Percentiles rank a stretch among this genome's conserved stretches.
Conservation (phyloP, 1,140 invertebrate genomes). For the Eulimnadia texana region DNA sequence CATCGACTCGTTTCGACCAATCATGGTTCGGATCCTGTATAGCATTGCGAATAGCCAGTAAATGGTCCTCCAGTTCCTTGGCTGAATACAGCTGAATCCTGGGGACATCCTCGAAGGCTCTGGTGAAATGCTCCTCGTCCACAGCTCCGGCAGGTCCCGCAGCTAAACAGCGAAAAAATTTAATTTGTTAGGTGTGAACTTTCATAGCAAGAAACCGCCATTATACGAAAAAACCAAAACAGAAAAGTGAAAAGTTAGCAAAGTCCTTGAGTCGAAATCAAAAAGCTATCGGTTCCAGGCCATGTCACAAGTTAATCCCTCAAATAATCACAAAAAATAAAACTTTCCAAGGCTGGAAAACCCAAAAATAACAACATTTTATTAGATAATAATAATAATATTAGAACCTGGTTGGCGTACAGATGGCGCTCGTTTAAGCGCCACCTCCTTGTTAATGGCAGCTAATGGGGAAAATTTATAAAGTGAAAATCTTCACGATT, state of each 20-base stretch:
- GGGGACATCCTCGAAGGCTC: constrained; percentile 69
- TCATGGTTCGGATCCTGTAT: constrained; percentile 68
- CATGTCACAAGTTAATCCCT: no score
- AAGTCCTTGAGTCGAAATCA: not conserved
- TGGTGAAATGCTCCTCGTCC: constrained; percentile 73
- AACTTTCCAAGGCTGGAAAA: not conserved
- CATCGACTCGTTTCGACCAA: constrained; percentile 84
- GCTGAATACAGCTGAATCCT: constrained; percentile 64
- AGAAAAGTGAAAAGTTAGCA: not conserved
- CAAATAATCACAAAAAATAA: no score
- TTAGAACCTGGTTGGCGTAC: not conserved
- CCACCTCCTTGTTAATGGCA: not conserved
- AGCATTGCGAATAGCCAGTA: constrained; percentile 54
- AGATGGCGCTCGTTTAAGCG: not conserved
- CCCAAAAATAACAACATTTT: not conserved
- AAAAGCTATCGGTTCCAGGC: constrained; percentile 11
- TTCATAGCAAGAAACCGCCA: no score
- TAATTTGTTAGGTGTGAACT: no score
- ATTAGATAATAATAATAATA: not conserved
- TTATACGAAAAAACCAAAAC: not conserved
- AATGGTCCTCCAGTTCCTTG: constrained; percentile 67
- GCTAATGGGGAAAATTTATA: not conserved
- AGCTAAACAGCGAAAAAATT: constrained; percentile 1
- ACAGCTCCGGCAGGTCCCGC: constrained; percentile 57
- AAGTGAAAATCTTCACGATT: not conserved